Percentiles rank a stretch among this genome's conserved stretches.
phyloP scores from a whole-genome alignment of 2,797 vertebrate species.

The Remorina albescens region DNA sequence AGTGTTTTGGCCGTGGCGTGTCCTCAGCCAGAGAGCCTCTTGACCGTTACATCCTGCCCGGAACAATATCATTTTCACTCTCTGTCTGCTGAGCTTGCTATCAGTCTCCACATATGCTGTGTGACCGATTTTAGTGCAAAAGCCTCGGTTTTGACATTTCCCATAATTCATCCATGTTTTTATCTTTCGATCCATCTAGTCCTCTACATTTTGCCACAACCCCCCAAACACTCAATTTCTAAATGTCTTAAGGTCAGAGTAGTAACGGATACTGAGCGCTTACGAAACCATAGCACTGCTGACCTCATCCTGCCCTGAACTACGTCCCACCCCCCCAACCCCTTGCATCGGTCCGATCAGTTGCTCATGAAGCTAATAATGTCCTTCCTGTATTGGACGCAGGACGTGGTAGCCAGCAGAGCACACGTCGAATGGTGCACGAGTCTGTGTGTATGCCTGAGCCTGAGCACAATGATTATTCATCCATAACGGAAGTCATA shows the following conservation, averaged over 20 bases:
- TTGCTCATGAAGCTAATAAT: constrained; percentile 79
- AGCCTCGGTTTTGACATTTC: constrained; percentile 35
- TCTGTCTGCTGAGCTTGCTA: constrained; percentile 13
- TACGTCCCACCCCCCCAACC: constrained; percentile 17
- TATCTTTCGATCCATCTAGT: constrained; percentile 43
- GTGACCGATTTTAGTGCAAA: constrained; percentile 35
- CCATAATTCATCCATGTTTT: constrained; percentile 51
- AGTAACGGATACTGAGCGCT: constrained; percentile 55
- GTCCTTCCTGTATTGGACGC: constrained; percentile 76
- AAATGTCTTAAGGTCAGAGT: constrained; percentile 25
- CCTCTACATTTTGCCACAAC: constrained; percentile 20
- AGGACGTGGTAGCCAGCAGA: constrained; percentile 20
- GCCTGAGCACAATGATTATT: constrained; percentile 66
- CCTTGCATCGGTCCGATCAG: constrained; percentile 44
- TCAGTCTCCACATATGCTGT: constrained; percentile 27
- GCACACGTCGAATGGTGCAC: constrained; percentile 17
- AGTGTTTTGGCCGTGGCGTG: constrained; percentile 49
- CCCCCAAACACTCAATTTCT: constrained; percentile 41
- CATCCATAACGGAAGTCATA: constrained; percentile 86
- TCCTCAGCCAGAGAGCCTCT: constrained; percentile 59
- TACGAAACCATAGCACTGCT: constrained; percentile 47
- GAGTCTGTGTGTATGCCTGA: constrained; percentile 29
- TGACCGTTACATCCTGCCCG: constrained; percentile 63
- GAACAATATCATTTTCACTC: constrained; percentile 61
- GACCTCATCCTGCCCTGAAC: constrained; percentile 64